phyloP scores from a whole-genome alignment of 53 echinoderm and acorn worm species.

The Arbacia lixula region DNA sequence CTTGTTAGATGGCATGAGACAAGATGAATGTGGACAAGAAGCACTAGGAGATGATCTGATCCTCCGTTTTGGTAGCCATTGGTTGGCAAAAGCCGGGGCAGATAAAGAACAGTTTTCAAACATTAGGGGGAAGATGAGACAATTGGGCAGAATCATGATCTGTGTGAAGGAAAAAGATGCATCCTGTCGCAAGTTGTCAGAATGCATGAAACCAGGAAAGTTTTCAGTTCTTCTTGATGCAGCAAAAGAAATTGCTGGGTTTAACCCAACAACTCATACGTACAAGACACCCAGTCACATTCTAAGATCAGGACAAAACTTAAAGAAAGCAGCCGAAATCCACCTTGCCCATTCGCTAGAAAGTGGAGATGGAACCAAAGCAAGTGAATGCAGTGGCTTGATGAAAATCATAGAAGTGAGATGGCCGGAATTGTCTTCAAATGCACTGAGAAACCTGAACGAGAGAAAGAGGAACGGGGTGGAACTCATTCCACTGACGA shows the following conservation, averaged over 20 bases:
- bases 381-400: neutral
- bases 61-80: neutral
- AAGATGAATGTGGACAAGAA: conserved; percentile 1
- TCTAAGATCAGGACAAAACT: neutral
- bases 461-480: conserved; percentile 9
- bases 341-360: neutral
- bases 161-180: neutral
- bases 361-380: neutral
- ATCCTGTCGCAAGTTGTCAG: conserved; percentile 2
- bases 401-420: neutral
- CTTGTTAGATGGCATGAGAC: too few relatives aligned
- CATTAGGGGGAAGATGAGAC: neutral
- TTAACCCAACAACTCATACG: neutral
- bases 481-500: neutral
- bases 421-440: neutral
- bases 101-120: conserved; percentile 1
- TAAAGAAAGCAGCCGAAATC: neutral
- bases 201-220: neutral
- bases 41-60: conserved; percentile 6
- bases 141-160: neutral
- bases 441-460: too few relatives aligned
- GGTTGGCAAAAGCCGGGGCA: neutral
- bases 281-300: neutral
- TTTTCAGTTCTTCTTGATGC: neutral
- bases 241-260: neutral